These are phyloP conservation scores for Lepisosteus osseus DNA, from an alignment of 2,113 vertebrate species.

Conservation along the genomic window DNA sequence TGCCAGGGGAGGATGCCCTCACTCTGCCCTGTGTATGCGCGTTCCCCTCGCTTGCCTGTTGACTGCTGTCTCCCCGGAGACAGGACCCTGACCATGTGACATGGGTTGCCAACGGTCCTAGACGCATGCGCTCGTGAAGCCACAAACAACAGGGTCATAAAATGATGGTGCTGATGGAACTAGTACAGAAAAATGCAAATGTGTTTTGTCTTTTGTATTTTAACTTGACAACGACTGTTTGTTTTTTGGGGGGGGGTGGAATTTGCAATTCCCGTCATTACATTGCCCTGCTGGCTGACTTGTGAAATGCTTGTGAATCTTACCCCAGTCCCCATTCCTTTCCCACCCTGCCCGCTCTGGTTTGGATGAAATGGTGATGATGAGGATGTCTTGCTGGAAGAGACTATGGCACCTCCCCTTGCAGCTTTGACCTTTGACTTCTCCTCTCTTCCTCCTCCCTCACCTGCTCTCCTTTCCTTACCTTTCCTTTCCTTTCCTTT, in stretches of 20 bases:
- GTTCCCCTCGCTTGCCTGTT: slow-evolving; percentile 53
- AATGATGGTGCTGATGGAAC: background rate
- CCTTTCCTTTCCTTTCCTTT: background rate
- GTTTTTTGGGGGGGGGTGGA: slow-evolving; percentile 31
- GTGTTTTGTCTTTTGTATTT: slow-evolving; percentile 36
- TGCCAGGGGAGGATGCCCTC: slow-evolving; percentile 39
- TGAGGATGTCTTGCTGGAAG: background rate
- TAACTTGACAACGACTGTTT: slow-evolving; percentile 17
- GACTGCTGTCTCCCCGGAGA: background rate
- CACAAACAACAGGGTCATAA: background rate
- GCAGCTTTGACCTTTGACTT: background rate
- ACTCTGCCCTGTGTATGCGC: slow-evolving; percentile 31
- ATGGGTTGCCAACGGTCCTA: background rate
- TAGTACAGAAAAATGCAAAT: background rate
- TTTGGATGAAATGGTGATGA: background rate
- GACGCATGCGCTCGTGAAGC: slow-evolving; percentile 1
- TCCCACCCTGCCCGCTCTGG: slow-evolving; percentile 26
- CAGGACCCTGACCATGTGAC: slow-evolving; percentile 36
- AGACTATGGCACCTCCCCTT: background rate
- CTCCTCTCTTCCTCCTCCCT: background rate
- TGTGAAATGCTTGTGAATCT: slow-evolving; percentile 67
- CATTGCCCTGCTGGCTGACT: slow-evolving; percentile 51
- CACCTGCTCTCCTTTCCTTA: background rate
- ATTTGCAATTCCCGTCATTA: slow-evolving; percentile 50
- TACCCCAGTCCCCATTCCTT: slow-evolving; percentile 34